Percentiles rank a stretch among this genome's conserved stretches.
Conservation (phyloP, 2,113 vertebrate species). For the Redunca redunca region DNA sequence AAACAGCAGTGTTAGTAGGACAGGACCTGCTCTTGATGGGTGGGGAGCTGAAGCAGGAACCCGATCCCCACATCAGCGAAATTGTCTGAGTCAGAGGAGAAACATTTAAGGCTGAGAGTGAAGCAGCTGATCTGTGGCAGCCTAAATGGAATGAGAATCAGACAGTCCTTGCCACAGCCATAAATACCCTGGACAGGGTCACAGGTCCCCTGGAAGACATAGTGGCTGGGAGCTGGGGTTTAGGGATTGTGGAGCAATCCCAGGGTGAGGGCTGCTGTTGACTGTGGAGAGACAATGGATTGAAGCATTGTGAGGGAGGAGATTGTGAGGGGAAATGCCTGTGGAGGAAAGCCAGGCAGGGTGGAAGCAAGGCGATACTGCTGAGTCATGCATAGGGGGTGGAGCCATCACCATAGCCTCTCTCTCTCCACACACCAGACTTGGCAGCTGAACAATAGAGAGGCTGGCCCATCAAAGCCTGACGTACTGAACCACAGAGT, state of each 20-base stretch:
- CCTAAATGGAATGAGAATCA: background rate
- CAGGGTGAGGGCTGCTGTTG: background rate
- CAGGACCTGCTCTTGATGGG: background rate
- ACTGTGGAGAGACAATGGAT: background rate
- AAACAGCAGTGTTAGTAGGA: background rate
- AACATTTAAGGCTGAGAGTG: background rate
- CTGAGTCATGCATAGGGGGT: background rate
- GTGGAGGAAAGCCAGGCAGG: background rate
- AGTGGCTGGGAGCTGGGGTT: background rate
- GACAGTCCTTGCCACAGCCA: background rate
- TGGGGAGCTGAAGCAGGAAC: background rate
- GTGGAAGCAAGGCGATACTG: background rate
- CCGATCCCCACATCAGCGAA: fast-evolving
- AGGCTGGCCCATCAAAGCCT: background rate
- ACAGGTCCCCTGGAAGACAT: background rate
- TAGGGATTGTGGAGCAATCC: background rate
- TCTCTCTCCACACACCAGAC: background rate
- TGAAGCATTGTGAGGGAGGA: background rate
- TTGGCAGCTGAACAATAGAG: background rate
- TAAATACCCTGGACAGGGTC: background rate
- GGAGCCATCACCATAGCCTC: background rate
- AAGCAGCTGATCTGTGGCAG: background rate
- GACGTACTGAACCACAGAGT: fast-evolving
- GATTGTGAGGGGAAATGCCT: fast-evolving
- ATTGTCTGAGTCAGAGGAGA: background rate